A percentile compares a stretch with the other conserved stretches of the same genome.
These are phyloP conservation scores for Arrhamphus sclerolepis DNA, from an alignment of 2,797 vertebrate species.

Conservation along the genomic window DNA sequence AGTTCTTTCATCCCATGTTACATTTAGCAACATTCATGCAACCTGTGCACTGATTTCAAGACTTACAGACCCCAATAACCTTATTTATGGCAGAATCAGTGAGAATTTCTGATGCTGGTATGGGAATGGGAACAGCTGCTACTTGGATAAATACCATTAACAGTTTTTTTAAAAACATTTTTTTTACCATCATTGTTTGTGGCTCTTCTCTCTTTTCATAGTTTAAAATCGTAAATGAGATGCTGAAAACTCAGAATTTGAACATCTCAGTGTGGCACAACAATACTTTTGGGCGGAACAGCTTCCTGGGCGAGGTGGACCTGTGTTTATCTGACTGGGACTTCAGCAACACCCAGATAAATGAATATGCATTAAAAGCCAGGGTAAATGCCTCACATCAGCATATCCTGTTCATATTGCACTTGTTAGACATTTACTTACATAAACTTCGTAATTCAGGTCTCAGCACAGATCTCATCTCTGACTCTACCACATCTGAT, in stretches of 20 bases:
- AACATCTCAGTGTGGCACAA: constrained; percentile 95
- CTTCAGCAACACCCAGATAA: constrained; percentile 87
- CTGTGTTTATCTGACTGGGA: constrained; percentile 89
- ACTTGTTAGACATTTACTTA: constrained; percentile 5
- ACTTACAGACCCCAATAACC: too few relatives aligned
- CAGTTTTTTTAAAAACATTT: neutral
- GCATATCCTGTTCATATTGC: neutral
- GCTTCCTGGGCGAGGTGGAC: constrained; percentile 92
- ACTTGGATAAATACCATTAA: too few relatives aligned
- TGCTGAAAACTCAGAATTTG: constrained; percentile 84
- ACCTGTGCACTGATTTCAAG: too few relatives aligned
- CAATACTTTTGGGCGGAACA: constrained; percentile 90
- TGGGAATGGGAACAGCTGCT: too few relatives aligned
- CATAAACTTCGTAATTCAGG: constrained; percentile 28
- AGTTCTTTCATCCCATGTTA: too few relatives aligned
- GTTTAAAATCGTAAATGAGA: constrained; percentile 87
- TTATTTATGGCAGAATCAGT: too few relatives aligned
- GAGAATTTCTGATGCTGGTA: too few relatives aligned
- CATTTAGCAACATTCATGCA: too few relatives aligned
- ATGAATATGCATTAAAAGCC: constrained; percentile 87
- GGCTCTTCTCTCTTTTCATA: constrained; percentile 43
- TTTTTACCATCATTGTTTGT: neutral
- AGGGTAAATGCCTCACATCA: constrained; percentile 75
- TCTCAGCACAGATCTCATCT: constrained; percentile 19
- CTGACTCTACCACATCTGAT: constrained; percentile 63